Conservation (phyloP, 1,140 invertebrate species). For the Mamestra configurata region DNA sequence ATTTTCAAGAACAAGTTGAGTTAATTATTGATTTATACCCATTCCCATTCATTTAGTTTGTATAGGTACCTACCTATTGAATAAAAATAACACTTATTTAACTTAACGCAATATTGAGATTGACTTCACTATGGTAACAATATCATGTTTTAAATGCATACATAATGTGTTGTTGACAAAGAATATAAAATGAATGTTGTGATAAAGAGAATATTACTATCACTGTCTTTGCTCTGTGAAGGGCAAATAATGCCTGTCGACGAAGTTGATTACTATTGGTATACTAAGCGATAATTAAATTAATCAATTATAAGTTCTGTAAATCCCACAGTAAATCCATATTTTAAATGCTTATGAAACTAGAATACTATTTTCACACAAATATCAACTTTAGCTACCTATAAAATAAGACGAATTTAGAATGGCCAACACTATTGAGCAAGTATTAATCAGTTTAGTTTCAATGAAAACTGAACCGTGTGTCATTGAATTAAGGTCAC, state of each 20-base stretch:
- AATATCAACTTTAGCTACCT: neutral
- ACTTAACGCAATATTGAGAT: neutral
- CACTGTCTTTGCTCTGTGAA: slow-evolving; percentile 1
- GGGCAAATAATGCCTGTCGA: slow-evolving; percentile 12
- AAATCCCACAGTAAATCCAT: neutral
- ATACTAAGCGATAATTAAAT: neutral
- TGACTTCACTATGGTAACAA: neutral
- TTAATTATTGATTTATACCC: no score
- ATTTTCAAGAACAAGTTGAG: no score
- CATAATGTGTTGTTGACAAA: slow-evolving; percentile 1
- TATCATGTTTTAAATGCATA: neutral
- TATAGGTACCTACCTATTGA: no score
- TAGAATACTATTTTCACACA: neutral
- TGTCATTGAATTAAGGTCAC: neutral
- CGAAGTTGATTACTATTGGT: neutral
- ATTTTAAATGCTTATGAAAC: neutral
- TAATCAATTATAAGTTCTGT: neutral
- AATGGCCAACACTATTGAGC: neutral
- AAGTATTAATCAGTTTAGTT: neutral
- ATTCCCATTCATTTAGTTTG: no score
- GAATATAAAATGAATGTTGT: neutral
- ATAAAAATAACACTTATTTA: no score
- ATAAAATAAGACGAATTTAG: neutral
- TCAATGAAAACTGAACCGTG: neutral
- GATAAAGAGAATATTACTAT: neutral